Percentiles rank a stretch among this genome's conserved stretches.
Evolutionary conservation across 2,888 invertebrate species (phyloP).

Genomic region (Hydriomena furcata): DNA sequence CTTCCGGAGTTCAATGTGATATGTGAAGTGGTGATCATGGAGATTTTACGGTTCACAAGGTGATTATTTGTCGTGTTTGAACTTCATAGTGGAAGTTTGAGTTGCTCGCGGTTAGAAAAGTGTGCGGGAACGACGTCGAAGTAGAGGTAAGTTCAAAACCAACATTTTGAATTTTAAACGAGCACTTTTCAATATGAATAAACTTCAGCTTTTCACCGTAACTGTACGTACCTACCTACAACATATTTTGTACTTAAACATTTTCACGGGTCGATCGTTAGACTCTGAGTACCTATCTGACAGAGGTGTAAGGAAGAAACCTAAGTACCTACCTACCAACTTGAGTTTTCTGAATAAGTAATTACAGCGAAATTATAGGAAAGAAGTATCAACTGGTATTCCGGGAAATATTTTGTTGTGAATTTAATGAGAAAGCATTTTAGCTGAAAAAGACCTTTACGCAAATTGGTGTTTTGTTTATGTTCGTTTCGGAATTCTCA

Average conservation of each 20-base stretch:
- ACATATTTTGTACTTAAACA: conserved; percentile 46
- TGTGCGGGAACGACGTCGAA: conserved; percentile 48
- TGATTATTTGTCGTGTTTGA: conserved; percentile 64
- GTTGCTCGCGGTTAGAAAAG: conserved; percentile 42
- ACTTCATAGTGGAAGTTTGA: conserved; percentile 57
- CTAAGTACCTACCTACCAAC: conserved; percentile 15
- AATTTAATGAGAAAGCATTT: conserved; percentile 28
- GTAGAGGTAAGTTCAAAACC: conserved; percentile 60
- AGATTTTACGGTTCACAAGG: conserved; percentile 59
- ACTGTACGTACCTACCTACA: conserved; percentile 37
- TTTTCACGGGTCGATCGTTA: conserved; percentile 46
- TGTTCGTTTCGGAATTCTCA: not conserved
- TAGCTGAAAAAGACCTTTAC: conserved; percentile 30
- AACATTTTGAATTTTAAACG: conserved; percentile 46
- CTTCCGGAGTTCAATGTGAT: conserved; percentile 59
- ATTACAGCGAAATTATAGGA: conserved; percentile 38
- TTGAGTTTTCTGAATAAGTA: conserved; percentile 45
- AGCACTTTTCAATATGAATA: conserved; percentile 60
- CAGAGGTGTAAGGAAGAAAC: conserved; percentile 21
- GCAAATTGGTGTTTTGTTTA: conserved; percentile 16
- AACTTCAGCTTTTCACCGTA: conserved; percentile 34
- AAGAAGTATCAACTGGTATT: conserved; percentile 23
- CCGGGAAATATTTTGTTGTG: conserved; percentile 22
- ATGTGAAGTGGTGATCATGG: conserved; percentile 72
- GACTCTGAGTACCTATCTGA: conserved; percentile 39